Conservation (phyloP, 2,888 invertebrate genomes). For the Lochmaea crataegi region DNA sequence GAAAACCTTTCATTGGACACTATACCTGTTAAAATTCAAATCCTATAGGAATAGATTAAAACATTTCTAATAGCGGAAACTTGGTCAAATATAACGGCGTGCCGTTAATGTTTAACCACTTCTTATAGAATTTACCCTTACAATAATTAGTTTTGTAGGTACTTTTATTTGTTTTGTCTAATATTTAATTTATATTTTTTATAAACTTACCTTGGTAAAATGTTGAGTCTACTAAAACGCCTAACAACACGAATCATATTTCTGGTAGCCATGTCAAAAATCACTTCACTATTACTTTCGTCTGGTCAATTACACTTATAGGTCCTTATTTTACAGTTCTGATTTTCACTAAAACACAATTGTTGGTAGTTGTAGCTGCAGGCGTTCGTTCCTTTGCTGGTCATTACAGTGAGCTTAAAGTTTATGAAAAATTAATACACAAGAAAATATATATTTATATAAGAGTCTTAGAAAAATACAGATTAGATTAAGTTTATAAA, state of each 20-base stretch:
- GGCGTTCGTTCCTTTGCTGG: conserved; percentile 5
- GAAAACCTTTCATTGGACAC: no score
- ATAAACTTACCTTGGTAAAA: conserved; percentile 61
- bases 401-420: conserved; percentile 28
- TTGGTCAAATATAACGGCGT: no score
- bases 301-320: conserved; percentile 13
- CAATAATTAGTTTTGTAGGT: no score
- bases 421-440: conserved; percentile 6
- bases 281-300: conserved; percentile 15
- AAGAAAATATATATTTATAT: not conserved
- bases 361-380: conserved; percentile 11
- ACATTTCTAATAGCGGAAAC: no score
- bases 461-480: not conserved
- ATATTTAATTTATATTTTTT: conserved; percentile 29
- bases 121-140: no score
- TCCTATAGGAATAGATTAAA: no score
- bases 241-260: conserved; percentile 56
- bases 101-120: no score
- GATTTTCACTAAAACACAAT: conserved; percentile 5
- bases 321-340: conserved; percentile 31
- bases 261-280: conserved; percentile 50
- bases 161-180: no score
- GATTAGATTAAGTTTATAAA: not conserved
- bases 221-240: conserved; percentile 58
- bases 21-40: no score